Base-by-base conservation (phyloP, 2,797 vertebrate species). In the Darevskia mixta region DNA sequence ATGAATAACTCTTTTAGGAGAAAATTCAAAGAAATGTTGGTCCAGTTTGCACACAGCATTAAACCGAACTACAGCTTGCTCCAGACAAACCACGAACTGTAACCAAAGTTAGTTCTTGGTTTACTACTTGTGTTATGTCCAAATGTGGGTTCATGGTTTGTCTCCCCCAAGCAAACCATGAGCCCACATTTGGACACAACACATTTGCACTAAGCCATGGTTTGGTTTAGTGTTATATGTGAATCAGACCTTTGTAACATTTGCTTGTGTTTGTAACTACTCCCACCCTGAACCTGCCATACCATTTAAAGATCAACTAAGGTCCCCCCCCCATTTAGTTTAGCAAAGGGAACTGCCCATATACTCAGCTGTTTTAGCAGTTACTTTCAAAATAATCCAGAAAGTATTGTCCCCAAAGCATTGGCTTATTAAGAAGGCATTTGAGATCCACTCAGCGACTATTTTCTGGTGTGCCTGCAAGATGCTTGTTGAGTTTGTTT, bases 1-100 rank as follows among this genome's bases (percentile, higher is more conserved):
- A 90, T 91, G 85, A 66, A 91, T 85, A 32, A 71, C 13, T 90
- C 23, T 79, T 18, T 78, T 45, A 79, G 67, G 49, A 41, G 45
- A 27, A 29, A 9, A 67, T 38, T 25, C 15, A 83, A 64, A 69
- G 0, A 61, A 64, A 76, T 58, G 3, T 49, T 23, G 61, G 61
- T 23, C 61, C 20, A 23, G 61, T 64, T 64, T 64, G 5, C 20
- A 64, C 61, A 7, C 20, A 64, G 20, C 61, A 64, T 23, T 64
- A 64, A 64, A 23, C 61, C 61, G 23, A 64, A 64, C 61, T 20
- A 64, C 20, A 8, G 61, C 61, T 23, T 64, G 1, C 17, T 8
- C 1, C 61, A 64, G 61, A 18, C 20, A 64, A 61, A 18, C 17
- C 58, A 61, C 1, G 58, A 61, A 55, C 49, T 55, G 13, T 55